A percentile compares a stretch with the other conserved stretches of the same genome.
Conservation (phyloP, 2,113 vertebrate genomes). For the Neogale vison region DNA sequence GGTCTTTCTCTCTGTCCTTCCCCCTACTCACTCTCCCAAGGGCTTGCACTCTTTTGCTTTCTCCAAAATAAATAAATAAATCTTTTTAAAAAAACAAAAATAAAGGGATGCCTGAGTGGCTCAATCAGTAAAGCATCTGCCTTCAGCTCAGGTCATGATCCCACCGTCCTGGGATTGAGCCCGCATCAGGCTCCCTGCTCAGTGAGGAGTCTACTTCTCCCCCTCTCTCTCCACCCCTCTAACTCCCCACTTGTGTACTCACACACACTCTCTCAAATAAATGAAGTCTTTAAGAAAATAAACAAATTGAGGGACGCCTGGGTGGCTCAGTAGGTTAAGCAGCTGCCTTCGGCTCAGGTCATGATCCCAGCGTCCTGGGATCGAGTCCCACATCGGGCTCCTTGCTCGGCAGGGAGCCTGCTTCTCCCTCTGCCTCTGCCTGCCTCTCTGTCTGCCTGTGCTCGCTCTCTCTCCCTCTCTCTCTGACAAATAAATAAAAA, state of each 20-base stretch:
- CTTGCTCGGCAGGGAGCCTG: no score
- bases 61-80: neutral
- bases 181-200: neutral
- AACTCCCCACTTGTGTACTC: accelerated
- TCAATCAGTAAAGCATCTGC: neutral
- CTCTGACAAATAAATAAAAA: no score
- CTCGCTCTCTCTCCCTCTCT: no score
- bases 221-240: neutral
- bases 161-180: neutral
- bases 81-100: neutral
- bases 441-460: no score
- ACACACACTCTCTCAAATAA: neutral
- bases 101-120: neutral
- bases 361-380: no score
- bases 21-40: neutral
- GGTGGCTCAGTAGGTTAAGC: no score
- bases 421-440: no score
- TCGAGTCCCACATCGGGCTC: no score
- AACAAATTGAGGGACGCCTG: no score
- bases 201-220: neutral
- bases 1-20: neutral
- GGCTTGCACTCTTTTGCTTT: neutral
- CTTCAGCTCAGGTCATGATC: neutral
- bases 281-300: neutral
- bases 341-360: no score